Evolutionary conservation across 2,888 invertebrate genomes (phyloP).

Genomic region (Agrilus cyanescens): DNA sequence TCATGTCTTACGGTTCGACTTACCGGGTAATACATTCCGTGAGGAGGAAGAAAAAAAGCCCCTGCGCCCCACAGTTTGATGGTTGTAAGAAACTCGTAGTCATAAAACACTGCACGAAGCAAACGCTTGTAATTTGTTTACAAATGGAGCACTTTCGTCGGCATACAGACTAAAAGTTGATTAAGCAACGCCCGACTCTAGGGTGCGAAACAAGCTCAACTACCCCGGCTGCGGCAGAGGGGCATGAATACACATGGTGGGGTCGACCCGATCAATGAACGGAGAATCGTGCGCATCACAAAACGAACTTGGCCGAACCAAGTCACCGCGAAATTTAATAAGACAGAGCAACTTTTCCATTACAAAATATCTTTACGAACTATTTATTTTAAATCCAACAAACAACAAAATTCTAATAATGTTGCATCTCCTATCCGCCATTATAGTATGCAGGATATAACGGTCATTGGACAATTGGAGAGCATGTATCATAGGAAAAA

Average conservation of each 20-base stretch:
- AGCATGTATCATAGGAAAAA: neutral
- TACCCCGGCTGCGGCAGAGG: constrained; percentile 25
- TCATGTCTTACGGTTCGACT: constrained; percentile 37
- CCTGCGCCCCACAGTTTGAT: constrained; percentile 96
- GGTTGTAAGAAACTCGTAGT: constrained; percentile 54
- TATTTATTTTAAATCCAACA: too few species aligned
- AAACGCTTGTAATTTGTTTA: constrained; percentile 13
- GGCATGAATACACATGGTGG: constrained; percentile 24
- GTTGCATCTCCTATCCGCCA: too few species aligned
- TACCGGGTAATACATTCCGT: constrained; percentile 95
- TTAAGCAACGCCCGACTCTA: constrained; percentile 29
- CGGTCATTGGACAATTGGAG: too few species aligned
- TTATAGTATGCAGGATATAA: too few species aligned
- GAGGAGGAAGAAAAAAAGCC: constrained; percentile 91
- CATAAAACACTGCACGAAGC: constrained; percentile 36
- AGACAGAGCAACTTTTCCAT: too few species aligned
- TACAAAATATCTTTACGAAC: too few species aligned
- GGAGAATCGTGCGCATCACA: constrained; percentile 22
- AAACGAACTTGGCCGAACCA: constrained; percentile 11
- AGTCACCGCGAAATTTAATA: constrained; percentile 14
- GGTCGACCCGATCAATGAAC: constrained; percentile 34
- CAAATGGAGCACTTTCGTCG: constrained; percentile 12
- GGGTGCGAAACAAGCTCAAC: constrained; percentile 26
- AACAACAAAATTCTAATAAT: too few species aligned
- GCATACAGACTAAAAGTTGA: constrained; percentile 11